These are phyloP conservation scores for Heteromurus nitidus DNA, from an alignment of 2,888 invertebrate genomes.

Conservation along the genomic window DNA sequence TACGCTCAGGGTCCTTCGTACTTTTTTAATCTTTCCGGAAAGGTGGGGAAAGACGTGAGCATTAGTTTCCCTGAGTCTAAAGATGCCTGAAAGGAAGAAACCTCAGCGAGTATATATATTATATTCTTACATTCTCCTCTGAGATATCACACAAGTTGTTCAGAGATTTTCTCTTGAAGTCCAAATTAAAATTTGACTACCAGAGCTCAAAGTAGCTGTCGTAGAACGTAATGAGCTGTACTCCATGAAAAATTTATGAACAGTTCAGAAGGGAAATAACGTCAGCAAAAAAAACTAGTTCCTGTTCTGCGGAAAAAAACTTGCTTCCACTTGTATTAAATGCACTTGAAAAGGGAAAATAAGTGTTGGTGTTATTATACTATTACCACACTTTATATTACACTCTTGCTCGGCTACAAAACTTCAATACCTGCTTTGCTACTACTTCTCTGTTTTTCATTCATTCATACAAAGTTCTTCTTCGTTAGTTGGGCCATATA, in stretches of 20 bases:
- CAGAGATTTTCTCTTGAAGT: constrained; percentile 7
- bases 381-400: too few relatives aligned
- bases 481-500: too few relatives aligned
- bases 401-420: too few relatives aligned
- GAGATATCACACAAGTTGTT: background rate
- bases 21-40: background rate
- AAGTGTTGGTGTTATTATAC: background rate
- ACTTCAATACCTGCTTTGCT: too few relatives aligned
- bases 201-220: background rate
- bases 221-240: constrained; percentile 4
- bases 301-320: background rate
- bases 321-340: background rate
- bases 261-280: background rate
- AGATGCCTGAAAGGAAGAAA: background rate
- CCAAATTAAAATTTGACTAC: constrained; percentile 11
- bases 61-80: too few relatives aligned
- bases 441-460: background rate
- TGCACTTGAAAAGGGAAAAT: background rate
- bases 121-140: background rate
- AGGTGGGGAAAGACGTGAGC: too few relatives aligned
- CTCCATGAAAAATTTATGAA: constrained; percentile 13
- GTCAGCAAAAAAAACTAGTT: background rate
- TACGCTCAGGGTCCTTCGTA: background rate
- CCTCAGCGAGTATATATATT: too few relatives aligned
- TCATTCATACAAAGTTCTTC: background rate